Percentiles rank a stretch among this genome's conserved stretches.
Evolutionary conservation across 2,888 invertebrate species (phyloP).

Genomic region (Yponomeuta sedellus): DNA sequence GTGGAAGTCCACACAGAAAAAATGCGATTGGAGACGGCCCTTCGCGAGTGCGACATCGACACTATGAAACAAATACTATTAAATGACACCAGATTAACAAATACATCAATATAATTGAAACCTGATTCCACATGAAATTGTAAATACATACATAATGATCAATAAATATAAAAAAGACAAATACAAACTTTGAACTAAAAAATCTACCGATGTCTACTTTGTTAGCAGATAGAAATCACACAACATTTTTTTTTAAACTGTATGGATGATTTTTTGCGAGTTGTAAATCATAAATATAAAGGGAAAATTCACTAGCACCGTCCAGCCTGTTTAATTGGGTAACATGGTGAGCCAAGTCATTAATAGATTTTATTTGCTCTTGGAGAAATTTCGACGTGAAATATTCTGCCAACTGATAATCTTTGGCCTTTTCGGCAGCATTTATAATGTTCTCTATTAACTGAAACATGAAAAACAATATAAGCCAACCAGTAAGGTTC

Average conservation of each 20-base stretch:
- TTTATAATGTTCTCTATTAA: constrained; percentile 33
- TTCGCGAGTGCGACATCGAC: constrained; percentile 40
- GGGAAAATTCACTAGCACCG: constrained; percentile 26
- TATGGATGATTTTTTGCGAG: constrained; percentile 27
- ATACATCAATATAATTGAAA: too few species aligned
- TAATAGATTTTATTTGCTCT: constrained; percentile 39
- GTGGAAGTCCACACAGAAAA: constrained; percentile 35
- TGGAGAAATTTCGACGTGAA: constrained; percentile 36
- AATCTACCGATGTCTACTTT: too few species aligned
- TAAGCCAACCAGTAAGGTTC: too few species aligned
- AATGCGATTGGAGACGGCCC: constrained; percentile 34
- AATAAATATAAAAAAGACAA: too few species aligned
- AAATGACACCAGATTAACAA: constrained; percentile 21
- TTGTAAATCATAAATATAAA: constrained; percentile 37
- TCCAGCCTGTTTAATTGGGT: constrained; percentile 29
- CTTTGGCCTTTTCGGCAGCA: constrained; percentile 35
- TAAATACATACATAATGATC: too few species aligned
- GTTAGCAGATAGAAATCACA: too few species aligned
- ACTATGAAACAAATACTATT: constrained; percentile 39
- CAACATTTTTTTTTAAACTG: not conserved
- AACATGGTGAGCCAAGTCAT: constrained; percentile 36
- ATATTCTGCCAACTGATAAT: constrained; percentile 40
- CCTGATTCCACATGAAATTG: too few species aligned
- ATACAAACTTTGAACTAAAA: too few species aligned
- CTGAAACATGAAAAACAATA: constrained; percentile 25